Evolutionary conservation across 2,797 vertebrate species (phyloP).

Genomic region (Pangasius mekongensis): DNA sequence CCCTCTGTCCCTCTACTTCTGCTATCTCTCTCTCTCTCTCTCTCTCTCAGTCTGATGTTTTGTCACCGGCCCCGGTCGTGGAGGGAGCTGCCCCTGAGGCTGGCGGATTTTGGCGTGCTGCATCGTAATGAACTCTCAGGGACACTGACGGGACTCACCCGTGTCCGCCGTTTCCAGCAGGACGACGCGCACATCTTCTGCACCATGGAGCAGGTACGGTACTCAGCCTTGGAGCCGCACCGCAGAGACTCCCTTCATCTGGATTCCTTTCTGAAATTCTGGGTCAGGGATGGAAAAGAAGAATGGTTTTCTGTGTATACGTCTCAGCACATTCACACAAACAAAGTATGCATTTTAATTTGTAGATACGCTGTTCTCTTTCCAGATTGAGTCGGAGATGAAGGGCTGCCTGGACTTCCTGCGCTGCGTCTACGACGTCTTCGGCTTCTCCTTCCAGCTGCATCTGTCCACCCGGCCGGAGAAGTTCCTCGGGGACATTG

Average conservation of each 20-base stretch:
- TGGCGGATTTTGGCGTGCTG: constrained; percentile 94
- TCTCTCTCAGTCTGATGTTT: constrained; percentile 86
- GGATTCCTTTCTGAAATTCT: background rate
- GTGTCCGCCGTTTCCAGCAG: constrained; percentile 93
- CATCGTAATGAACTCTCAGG: constrained; percentile 93
- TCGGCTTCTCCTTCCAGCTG: constrained; percentile 93
- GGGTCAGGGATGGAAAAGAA: background rate
- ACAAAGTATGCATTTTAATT: background rate
- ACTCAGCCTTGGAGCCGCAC: background rate
- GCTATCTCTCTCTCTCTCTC: background rate
- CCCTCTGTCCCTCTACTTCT: background rate
- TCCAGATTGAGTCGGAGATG: constrained; percentile 91
- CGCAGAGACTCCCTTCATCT: background rate
- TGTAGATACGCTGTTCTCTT: background rate
- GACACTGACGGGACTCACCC: constrained; percentile 86
- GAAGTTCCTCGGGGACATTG: constrained; percentile 85
- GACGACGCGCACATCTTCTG: constrained; percentile 99
- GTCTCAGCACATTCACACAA: background rate
- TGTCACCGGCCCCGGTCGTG: constrained; percentile 90
- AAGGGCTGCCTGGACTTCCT: constrained; percentile 90
- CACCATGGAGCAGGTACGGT: constrained; percentile 87
- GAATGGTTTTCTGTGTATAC: background rate
- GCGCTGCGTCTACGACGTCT: constrained; percentile 86
- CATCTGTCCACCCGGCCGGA: constrained; percentile 91
- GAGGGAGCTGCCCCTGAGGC: constrained; percentile 90